Percentiles rank a stretch among this genome's conserved stretches.
phyloP scores from a whole-genome alignment of 1,140 invertebrate species.

The Magallana angulata region DNA sequence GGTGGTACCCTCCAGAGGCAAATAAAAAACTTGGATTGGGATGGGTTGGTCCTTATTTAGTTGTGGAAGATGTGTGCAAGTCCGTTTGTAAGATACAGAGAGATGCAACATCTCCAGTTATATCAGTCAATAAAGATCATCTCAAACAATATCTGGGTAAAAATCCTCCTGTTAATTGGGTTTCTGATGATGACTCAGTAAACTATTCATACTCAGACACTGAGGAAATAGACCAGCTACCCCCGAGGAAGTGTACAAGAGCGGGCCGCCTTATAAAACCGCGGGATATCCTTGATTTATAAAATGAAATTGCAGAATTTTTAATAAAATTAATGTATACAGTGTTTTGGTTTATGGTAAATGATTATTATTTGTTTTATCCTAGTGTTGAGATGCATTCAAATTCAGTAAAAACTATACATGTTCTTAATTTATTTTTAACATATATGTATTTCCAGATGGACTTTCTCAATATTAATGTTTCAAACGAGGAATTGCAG shows the following conservation, averaged over 20 bases:
- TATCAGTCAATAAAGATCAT: conserved; percentile 54
- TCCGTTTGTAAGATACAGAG: conserved; percentile 39
- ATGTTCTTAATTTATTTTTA: background rate
- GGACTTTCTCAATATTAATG: too few species aligned
- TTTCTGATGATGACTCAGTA: background rate
- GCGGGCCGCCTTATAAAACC: background rate
- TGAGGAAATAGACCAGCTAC: too few species aligned
- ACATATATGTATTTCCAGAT: too few species aligned
- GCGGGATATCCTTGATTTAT: background rate
- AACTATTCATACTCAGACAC: background rate
- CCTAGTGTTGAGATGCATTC: too few species aligned
- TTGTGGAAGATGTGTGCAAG: conserved; percentile 36
- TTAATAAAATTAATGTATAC: background rate
- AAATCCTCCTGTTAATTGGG: background rate
- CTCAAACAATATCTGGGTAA: conserved; percentile 45
- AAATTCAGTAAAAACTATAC: too few species aligned
- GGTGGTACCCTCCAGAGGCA: conserved; percentile 61
- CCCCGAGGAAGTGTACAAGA: too few species aligned
- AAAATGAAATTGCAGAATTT: background rate
- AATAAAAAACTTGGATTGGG: conserved; percentile 47
- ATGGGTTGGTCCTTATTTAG: conserved; percentile 56
- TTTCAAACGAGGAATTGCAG: too few species aligned
- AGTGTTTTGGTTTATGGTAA: too few species aligned
- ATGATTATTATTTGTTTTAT: too few species aligned
- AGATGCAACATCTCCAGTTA: background rate